phyloP scores from a whole-genome alignment of 1,140 invertebrate species.

The Caenorhabditis latens region DNA sequence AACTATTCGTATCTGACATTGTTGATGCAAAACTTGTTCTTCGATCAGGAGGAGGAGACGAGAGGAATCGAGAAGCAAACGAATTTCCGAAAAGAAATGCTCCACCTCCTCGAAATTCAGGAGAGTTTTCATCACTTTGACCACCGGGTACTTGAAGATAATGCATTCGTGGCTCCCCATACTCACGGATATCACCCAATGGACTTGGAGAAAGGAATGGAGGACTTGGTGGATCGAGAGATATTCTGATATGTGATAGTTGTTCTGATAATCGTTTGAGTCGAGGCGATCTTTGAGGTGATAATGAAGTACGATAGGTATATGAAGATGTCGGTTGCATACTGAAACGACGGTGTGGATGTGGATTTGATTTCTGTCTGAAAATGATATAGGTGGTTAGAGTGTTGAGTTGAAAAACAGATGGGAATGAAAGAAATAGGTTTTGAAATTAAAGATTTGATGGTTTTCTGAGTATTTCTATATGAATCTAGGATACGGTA shows the following conservation, averaged over 20 bases:
- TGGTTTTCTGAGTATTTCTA: too few relatives aligned
- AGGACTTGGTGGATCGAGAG: constrained; percentile 34
- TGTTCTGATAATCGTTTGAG: constrained; percentile 18
- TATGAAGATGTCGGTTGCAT: constrained; percentile 37
- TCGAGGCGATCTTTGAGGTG: constrained; percentile 32
- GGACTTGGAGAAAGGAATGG: constrained; percentile 41
- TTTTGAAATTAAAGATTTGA: background rate
- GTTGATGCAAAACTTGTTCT: constrained; percentile 45
- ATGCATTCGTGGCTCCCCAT: constrained; percentile 41
- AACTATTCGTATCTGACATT: constrained; percentile 51
- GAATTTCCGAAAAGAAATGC: constrained; percentile 40
- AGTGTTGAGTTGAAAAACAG: background rate
- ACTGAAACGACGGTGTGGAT: constrained; percentile 35
- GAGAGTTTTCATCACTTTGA: constrained; percentile 15
- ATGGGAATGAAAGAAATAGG: background rate
- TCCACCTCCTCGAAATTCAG: constrained; percentile 34
- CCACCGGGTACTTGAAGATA: constrained; percentile 47
- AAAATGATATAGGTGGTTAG: background rate
- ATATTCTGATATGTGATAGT: constrained; percentile 40
- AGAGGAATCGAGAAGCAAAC: constrained; percentile 19
- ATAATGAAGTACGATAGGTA: constrained; percentile 31
- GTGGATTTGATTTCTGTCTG: constrained; percentile 19
- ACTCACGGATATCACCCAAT: constrained; percentile 2
- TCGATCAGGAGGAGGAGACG: constrained; percentile 27
- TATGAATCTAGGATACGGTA: too few relatives aligned